Evolutionary conservation across 2,113 vertebrate genomes (phyloP).

Genomic region (Numida meleagris): DNA sequence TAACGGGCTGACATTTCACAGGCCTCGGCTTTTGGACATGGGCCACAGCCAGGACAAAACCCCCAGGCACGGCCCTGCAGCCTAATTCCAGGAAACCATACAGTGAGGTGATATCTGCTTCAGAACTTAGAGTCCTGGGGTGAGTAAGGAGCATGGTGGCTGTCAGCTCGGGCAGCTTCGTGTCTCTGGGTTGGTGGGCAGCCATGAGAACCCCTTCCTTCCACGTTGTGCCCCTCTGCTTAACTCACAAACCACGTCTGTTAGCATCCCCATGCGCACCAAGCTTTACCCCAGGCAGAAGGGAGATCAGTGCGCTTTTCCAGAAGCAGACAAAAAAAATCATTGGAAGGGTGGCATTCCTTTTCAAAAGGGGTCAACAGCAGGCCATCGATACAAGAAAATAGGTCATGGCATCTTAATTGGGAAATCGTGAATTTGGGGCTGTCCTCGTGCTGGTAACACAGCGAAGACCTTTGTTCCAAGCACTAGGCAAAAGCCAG

Average conservation of each 20-base stretch:
- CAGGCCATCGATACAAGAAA: constrained; percentile 30
- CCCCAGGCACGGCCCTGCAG: background rate
- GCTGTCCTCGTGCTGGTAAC: background rate
- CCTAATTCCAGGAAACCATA: background rate
- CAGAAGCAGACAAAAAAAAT: background rate
- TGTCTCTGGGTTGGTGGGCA: background rate
- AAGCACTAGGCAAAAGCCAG: background rate
- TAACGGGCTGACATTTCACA: background rate
- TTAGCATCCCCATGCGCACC: background rate
- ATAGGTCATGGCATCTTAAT: constrained; percentile 21
- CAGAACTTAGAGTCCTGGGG: background rate
- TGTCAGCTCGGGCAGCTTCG: background rate
- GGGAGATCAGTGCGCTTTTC: background rate
- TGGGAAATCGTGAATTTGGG: background rate
- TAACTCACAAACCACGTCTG: background rate
- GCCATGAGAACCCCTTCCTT: background rate
- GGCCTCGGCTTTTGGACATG: background rate
- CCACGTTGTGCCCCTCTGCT: rapidly evolving
- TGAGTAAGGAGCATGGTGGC: background rate
- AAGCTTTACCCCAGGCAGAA: background rate
- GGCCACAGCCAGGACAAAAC: background rate
- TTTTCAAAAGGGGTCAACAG: constrained; percentile 15
- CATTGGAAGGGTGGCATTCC: background rate
- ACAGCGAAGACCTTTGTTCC: constrained; percentile 52
- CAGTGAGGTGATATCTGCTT: background rate